These are phyloP conservation scores for Patella caerulea DNA, from an alignment of 2,888 invertebrate species.

Conservation along the genomic window DNA sequence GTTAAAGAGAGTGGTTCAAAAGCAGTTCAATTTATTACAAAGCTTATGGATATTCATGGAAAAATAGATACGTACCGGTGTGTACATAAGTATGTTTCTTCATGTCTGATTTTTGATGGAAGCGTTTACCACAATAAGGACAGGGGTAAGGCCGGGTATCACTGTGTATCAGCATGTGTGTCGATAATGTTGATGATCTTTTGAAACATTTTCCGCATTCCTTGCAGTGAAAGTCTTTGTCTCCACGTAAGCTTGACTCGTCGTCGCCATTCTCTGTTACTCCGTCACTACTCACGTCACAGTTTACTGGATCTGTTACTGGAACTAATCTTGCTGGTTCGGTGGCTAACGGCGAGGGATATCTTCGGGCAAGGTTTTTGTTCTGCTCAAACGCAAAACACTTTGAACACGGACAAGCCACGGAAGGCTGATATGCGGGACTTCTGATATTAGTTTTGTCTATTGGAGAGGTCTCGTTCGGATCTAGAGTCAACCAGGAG, in stretches of 20 bases:
- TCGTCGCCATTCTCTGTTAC: background rate
- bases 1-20: too few relatives aligned
- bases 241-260: slow-evolving; percentile 23
- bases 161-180: slow-evolving; percentile 96
- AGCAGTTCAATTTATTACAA: too few relatives aligned
- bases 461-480: slow-evolving; percentile 14
- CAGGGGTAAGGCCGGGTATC: slow-evolving; percentile 98
- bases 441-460: background rate
- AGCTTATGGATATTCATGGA: too few relatives aligned
- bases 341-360: background rate
- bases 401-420: background rate
- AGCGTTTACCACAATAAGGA: slow-evolving; percentile 97
- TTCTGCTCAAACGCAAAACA: background rate
- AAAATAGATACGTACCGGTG: slow-evolving; percentile 78
- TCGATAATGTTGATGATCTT: slow-evolving; percentile 94
- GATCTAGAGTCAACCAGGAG: slow-evolving; percentile 43
- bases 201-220: slow-evolving; percentile 98
- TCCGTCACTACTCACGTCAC: background rate
- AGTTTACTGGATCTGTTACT: background rate
- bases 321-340: background rate
- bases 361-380: background rate
- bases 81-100: slow-evolving; percentile 99
- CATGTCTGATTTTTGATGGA: slow-evolving; percentile 99
- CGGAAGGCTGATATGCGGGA: background rate
- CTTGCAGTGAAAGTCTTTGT: slow-evolving; percentile 81